phyloP scores from a whole-genome alignment of 2,888 invertebrate species.

The Sphaeridia pumilis region DNA sequence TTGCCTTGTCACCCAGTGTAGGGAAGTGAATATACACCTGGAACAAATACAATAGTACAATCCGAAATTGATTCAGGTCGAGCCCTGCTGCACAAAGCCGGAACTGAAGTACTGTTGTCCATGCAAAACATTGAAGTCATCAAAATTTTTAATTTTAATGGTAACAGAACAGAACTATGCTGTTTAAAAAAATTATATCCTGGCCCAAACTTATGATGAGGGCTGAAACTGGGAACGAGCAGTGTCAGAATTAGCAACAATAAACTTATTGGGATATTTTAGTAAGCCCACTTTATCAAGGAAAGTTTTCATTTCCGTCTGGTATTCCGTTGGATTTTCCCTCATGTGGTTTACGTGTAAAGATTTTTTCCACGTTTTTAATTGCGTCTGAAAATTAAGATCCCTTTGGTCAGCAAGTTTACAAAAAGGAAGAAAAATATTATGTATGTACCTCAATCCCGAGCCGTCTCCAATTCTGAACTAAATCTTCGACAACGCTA shows the following conservation, averaged over 20 bases:
- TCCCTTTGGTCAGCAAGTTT: neutral
- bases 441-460: slow-evolving; percentile 40
- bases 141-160: too few relatives aligned
- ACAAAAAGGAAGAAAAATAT: neutral
- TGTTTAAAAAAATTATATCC: too few relatives aligned
- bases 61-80: too few relatives aligned
- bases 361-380: slow-evolving; percentile 62
- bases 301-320: slow-evolving; percentile 49
- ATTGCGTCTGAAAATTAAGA: slow-evolving; percentile 45
- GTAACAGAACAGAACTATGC: too few relatives aligned
- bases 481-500: slow-evolving; percentile 55
- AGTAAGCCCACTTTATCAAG: slow-evolving; percentile 45
- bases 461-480: slow-evolving; percentile 61
- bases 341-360: slow-evolving; percentile 59
- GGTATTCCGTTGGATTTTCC: slow-evolving; percentile 54
- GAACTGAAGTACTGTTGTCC: too few relatives aligned
- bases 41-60: too few relatives aligned
- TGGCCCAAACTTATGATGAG: too few relatives aligned
- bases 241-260: neutral
- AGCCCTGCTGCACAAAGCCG: too few relatives aligned
- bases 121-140: too few relatives aligned
- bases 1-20: too few relatives aligned
- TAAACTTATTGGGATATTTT: slow-evolving; percentile 37
- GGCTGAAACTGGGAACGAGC: too few relatives aligned
- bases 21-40: too few relatives aligned